Base-by-base conservation (phyloP, 2,797 vertebrate genomes). In the Clarias fuscus region DNA sequence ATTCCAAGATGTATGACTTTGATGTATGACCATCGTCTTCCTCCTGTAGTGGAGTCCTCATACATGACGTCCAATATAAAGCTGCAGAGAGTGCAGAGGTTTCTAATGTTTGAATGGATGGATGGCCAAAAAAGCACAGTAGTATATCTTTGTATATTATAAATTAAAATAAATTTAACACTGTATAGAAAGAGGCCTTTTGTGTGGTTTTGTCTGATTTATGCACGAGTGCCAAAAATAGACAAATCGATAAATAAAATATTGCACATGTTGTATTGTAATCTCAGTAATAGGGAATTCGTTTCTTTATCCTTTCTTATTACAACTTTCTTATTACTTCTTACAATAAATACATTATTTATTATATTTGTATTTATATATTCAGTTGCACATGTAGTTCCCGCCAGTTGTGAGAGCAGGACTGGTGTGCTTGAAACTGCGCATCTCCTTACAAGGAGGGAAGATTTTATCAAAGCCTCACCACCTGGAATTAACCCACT, bases 401-500 rank as follows among this genome's bases (percentile, higher is more conserved):
- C 43, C 67, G 40, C 43, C 62, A 53, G 86, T 64, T 78, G 65
- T 76, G 17, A 73, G 70, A 22, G 24, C 17, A 37, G 40, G 10
- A 48, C 71, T 90, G 84, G 80, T 86, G 76, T 77, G 78, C 77
- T 84, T 80, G 40, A n/a, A 64, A 78, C 75, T 67, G 75, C 80
- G 86, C 71, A 90, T 91, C 86, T 90, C 90, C 90, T 90, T 91
- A 90, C 88, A 90, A 87, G 90, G 90, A 90, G 87, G 89, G 73
- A 85, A 89, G 87, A 86, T 90, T 86, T 87, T 48, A 90, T 82
- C 89, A 89, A 88, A 86, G 88, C 37, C 78, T 7, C 79, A 67
- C 87, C 89, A 93, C 92, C 93, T 94, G 92, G 93, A 92, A 88
- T 88, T 88, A 90, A 88, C 85, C 68, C 27, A 3, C 83, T 94